Conservation (phyloP, 2,888 invertebrate species). For the Hypomecis atomaria region DNA sequence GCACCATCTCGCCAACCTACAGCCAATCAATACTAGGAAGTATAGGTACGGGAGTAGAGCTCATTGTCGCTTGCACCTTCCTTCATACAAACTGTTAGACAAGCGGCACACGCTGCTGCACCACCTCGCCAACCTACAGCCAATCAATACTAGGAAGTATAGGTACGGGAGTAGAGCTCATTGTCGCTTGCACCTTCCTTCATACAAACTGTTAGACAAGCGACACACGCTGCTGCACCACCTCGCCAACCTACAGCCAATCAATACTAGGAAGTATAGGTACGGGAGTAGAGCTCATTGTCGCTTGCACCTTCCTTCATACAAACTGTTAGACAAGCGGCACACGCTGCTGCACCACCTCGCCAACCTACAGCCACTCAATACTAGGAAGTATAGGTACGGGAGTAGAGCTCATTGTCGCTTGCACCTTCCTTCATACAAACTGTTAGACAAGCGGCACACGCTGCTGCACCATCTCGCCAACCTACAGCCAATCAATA, state of each 20-base stretch:
- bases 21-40: conserved; percentile 60
- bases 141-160: conserved; percentile 61
- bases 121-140: conserved; percentile 65
- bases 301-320: conserved; percentile 71
- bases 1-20: conserved; percentile 62
- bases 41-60: conserved; percentile 52
- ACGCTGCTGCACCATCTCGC: too few relatives aligned
- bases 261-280: conserved; percentile 63
- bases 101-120: conserved; percentile 65
- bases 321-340: conserved; percentile 49
- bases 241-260: conserved; percentile 65
- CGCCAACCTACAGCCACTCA: conserved; percentile 62
- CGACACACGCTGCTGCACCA: conserved; percentile 66
- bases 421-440: too few relatives aligned
- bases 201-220: conserved; percentile 48
- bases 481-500: too few relatives aligned
- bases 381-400: conserved; percentile 63
- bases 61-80: conserved; percentile 70
- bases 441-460: too few relatives aligned
- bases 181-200: conserved; percentile 72
- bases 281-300: conserved; percentile 28
- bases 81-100: conserved; percentile 49
- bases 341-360: conserved; percentile 69
- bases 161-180: conserved; percentile 45
- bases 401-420: neutral